Base-by-base conservation (phyloP, 2,888 invertebrate genomes). In the Pseudococcus longispinus region DNA sequence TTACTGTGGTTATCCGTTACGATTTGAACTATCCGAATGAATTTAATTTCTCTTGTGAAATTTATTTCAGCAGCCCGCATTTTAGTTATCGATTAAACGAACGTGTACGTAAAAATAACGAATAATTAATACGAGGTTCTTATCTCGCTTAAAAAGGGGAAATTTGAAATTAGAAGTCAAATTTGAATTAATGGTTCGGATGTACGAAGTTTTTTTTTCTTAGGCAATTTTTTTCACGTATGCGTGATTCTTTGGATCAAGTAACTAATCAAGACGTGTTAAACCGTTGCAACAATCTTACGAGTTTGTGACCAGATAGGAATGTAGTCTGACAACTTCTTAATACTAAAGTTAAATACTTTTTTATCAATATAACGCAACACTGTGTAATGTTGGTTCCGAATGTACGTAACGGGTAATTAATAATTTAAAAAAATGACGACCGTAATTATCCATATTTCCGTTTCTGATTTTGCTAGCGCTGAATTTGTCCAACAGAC, bases 361-460 rank as follows among this genome's bases (percentile, higher is more conserved):
- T 29, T 70, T 70, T 70, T 15, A 70, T 29, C 70, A 70, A 70
- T 26, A 29, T 70, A 70, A 70, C 70, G 26, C 70, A 70, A 70
- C 29, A 70, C 20, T 70, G 18, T 29, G 70, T 70, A 70, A 70
- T 18, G 18, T 70, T 5, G 8, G 60, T 15, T 46, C 44, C 13
- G 15, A 1, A 15, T 46, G 44, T 46, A 70, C 29, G 0, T 26
- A 26, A 23, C 60, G 20, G 23, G 70, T 29, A 18, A 29, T 70
- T 70, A 70, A 29, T 70, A 29, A 70, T 70, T 65, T 32, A 70
- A 70, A 70, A n/a, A 70, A 70, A 29, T 32, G 6, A 26, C 26
- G n/a, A 26, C 15, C 20, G 18, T 18, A 70, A 70, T 26, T 18
- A 70, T 70, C 70, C 29, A 70, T 70, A 70, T 60, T 60, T 60